A percentile compares a stretch with the other conserved stretches of the same genome.
phyloP scores from a whole-genome alignment of 2,888 invertebrate species.

The Brachyptera risi region DNA sequence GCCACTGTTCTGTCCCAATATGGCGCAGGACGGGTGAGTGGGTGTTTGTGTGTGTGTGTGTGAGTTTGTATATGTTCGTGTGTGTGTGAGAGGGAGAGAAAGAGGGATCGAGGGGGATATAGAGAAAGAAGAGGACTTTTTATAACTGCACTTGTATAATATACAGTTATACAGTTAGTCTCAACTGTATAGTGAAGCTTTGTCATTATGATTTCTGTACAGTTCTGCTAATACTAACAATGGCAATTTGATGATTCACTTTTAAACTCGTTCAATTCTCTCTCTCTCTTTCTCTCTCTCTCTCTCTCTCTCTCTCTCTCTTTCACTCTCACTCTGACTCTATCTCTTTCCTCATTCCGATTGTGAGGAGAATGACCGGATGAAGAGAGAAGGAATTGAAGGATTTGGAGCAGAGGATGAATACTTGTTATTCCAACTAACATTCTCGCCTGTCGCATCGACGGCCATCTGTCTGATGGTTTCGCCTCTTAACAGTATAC shows the following conservation, averaged over 20 bases:
- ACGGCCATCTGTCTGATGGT: too few species aligned
- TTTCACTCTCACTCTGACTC: too few species aligned
- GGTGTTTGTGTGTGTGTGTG: background rate
- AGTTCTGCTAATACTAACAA: background rate
- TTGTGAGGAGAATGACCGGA: background rate
- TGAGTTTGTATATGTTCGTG: too few species aligned
- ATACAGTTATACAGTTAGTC: background rate
- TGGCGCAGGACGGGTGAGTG: background rate
- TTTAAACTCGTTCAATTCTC: too few species aligned
- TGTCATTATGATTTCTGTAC: background rate
- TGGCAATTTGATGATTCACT: background rate
- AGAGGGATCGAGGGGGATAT: background rate
- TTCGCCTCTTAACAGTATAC: too few species aligned
- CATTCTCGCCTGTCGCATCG: too few species aligned
- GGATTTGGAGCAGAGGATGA: too few species aligned
- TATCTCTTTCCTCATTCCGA: too few species aligned
- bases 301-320: too few species aligned
- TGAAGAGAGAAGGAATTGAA: too few species aligned
- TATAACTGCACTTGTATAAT: background rate
- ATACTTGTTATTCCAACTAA: too few species aligned
- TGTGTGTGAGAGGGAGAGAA: background rate
- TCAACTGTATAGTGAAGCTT: background rate
- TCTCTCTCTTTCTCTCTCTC: background rate
- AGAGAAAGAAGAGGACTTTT: background rate
- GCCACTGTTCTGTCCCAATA: background rate